phyloP scores from a whole-genome alignment of 2,113 vertebrate genomes.

The Ginglymostoma cirratum region DNA sequence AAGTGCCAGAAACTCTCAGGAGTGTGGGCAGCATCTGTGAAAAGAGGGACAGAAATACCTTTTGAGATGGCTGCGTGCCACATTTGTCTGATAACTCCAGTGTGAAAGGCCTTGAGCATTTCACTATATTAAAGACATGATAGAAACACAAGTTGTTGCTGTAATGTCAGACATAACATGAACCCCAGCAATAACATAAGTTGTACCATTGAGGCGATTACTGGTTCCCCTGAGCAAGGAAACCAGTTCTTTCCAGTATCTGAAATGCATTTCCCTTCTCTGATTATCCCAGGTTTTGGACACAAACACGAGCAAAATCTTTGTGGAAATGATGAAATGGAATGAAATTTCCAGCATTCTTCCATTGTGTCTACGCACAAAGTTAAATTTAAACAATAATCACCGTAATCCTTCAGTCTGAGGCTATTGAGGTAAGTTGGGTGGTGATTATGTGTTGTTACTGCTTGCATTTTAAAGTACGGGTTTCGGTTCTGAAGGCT shows the following conservation, averaged over 20 bases:
- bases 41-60: no score
- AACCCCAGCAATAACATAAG: not conserved
- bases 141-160: not conserved
- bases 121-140: not conserved
- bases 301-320: not conserved
- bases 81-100: not conserved
- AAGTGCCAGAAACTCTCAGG: no score
- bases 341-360: not conserved
- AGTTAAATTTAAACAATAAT: conserved; percentile 31
- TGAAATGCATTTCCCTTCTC: not conserved
- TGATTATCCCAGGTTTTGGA: not conserved
- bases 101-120: not conserved
- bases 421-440: not conserved
- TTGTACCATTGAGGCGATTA: no score
- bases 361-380: conserved; percentile 4
- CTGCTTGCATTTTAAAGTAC: not conserved
- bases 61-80: not conserved
- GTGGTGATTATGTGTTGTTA: not conserved
- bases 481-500: not conserved
- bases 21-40: no score
- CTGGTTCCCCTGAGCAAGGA: not conserved
- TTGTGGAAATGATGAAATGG: not conserved
- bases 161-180: not conserved
- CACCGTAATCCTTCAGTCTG: conserved; percentile 19
- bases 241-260: not conserved